Evolutionary conservation across 2,888 invertebrate genomes (phyloP).

Genomic region (Tortricodes alternella): DNA sequence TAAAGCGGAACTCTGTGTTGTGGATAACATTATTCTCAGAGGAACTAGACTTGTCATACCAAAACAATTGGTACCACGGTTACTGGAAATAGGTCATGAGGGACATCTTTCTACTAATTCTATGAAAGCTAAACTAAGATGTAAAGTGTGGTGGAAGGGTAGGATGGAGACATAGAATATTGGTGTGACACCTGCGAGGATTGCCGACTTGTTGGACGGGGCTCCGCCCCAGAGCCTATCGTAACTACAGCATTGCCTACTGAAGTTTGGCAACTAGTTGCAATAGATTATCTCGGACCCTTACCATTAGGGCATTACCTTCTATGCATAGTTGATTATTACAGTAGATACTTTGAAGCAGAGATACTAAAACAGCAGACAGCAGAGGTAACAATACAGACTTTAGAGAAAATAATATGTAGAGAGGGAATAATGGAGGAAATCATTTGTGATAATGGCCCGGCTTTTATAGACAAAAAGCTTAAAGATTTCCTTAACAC

Average conservation of each 20-base stretch:
- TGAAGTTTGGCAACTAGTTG: constrained; percentile 10
- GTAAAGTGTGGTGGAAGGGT: constrained; percentile 28
- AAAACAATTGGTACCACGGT: constrained; percentile 1
- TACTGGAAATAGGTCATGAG: constrained; percentile 21
- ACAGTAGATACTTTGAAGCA: constrained; percentile 25
- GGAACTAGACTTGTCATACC: constrained; percentile 23
- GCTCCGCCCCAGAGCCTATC: constrained; percentile 19
- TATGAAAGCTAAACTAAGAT: constrained; percentile 25
- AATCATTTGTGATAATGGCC: constrained; percentile 26
- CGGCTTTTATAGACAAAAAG: constrained; percentile 13
- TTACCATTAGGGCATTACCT: constrained; percentile 28
- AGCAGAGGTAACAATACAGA: constrained; percentile 15
- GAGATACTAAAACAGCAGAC: constrained; percentile 5
- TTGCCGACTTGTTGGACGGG: constrained; percentile 13
- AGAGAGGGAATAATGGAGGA: constrained; percentile 17
- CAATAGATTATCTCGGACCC: constrained; percentile 28
- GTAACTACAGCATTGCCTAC: constrained; percentile 17
- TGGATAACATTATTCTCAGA: constrained; percentile 10
- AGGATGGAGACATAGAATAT: constrained; percentile 27
- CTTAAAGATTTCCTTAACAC: constrained; percentile 13
- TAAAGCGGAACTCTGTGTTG: constrained; percentile 14
- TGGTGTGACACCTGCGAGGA: constrained; percentile 25
- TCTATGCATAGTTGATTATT: constrained; percentile 20
- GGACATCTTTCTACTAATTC: constrained; percentile 10
- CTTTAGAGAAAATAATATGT: constrained; percentile 4